A percentile compares a stretch with the other conserved stretches of the same genome.
phyloP scores from a whole-genome alignment of 2,888 invertebrate genomes.

The Zhuqinia jingwanae region DNA sequence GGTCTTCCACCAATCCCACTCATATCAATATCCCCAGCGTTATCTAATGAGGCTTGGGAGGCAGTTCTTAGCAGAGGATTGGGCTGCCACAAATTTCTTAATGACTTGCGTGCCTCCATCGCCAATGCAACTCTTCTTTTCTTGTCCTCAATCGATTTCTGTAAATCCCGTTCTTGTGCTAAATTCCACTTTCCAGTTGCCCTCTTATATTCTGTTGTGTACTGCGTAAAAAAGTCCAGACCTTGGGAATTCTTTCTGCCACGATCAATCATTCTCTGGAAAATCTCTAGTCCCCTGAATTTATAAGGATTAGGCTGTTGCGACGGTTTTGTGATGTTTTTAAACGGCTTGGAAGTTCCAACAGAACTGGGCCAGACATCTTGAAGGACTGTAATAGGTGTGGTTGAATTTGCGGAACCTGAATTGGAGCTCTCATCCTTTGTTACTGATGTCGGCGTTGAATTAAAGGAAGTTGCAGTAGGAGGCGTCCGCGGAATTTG shows the following conservation, averaged over 20 bases:
- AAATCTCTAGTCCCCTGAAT: constrained; percentile 52
- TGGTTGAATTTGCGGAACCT: neutral
- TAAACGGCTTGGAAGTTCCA: constrained; percentile 46
- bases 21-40: constrained; percentile 26
- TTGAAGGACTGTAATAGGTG: neutral
- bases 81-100: constrained; percentile 67
- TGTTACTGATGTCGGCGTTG: neutral
- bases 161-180: constrained; percentile 45
- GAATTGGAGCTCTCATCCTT: neutral
- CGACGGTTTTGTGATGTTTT: constrained; percentile 20
- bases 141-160: constrained; percentile 47
- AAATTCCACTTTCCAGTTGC: constrained; percentile 49
- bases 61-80: constrained; percentile 57
- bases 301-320: constrained; percentile 51
- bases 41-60: constrained; percentile 50
- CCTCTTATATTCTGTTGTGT: constrained; percentile 49
- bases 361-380: constrained; percentile 31
- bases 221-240: constrained; percentile 44
- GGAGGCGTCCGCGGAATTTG: constrained; percentile 20
- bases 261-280: constrained; percentile 50
- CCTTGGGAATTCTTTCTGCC: constrained; percentile 29
- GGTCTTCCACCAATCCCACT: constrained; percentile 8
- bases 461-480: neutral
- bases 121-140: constrained; percentile 47
- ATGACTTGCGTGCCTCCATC: constrained; percentile 58